Evolutionary conservation across 2,797 vertebrate species (phyloP), one percentile per base, ranked within the genome.

Genomic region (Lithobates sylvaticus): DNA sequence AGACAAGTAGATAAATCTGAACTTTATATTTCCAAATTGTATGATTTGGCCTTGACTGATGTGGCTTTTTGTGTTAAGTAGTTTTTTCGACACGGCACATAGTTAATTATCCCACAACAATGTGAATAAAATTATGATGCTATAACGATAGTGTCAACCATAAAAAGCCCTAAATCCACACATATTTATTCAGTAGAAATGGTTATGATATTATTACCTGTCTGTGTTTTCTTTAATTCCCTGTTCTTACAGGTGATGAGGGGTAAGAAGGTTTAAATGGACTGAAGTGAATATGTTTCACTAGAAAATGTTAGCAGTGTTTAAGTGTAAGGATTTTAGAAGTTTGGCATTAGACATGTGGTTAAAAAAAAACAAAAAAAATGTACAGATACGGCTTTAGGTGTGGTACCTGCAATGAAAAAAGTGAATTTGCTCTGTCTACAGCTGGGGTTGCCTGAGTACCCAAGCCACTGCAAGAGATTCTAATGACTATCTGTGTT

Each of bases 31-130:
- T 61, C 18, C 21, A 61, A 21, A 61, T 67, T 29, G 12, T 29
- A 29, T 27, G 10, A 67, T 72, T 64, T 72, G 69, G 50, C 69
- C 79, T 61, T 81, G 79, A 23, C 50, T 81, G 79, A 61, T 34
- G 12, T 23, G 29, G 44, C 54, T 58, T 73, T 68, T 58, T 81
- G 68, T 72, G 47, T 81, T 72, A 64, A 39, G n/a, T 61, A 81
- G 27, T 73, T 61, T 64, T 39, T 81, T 69, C 12, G 64, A 70
- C 32, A 18, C 34, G 18, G 69, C 18, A 39, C 42, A 80, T 23
- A 70, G 32, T 70, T 23, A 36, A 65, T 16, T 65, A 85, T 76
- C 80, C 78, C 78, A 58, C 29, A 73, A 39, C n/a, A 81, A 81
- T 81, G 79, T 81, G 79, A 81, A 81, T 61, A 5, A 44, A n/a